Percentiles rank a stretch among this genome's conserved stretches.
phyloP scores from a whole-genome alignment of 2,888 invertebrate genomes.

The Taphrorychus bicolor region DNA sequence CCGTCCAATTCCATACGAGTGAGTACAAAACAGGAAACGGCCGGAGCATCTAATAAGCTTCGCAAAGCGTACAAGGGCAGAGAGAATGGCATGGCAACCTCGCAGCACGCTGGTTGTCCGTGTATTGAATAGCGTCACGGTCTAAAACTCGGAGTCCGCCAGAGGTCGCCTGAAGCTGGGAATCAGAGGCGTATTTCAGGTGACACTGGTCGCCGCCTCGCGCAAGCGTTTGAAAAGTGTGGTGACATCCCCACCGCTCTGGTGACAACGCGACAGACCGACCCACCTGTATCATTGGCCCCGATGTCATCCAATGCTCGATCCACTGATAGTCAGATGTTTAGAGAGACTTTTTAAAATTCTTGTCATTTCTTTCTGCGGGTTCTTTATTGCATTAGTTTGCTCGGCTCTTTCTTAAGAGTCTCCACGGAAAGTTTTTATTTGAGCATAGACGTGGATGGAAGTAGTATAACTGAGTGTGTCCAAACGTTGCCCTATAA shows the following conservation, averaged over 20 bases:
- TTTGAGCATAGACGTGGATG: neutral
- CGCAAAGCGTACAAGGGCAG: no score
- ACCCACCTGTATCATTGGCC: conserved; percentile 60
- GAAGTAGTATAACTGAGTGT: no score
- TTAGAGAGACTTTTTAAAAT: conserved; percentile 36
- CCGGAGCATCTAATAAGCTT: no score
- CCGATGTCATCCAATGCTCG: conserved; percentile 57
- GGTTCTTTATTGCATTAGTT: neutral
- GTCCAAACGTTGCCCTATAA: no score
- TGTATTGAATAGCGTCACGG: conserved; percentile 29
- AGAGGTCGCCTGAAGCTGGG: conserved; percentile 57
- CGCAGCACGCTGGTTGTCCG: conserved; percentile 18
- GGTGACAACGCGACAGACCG: conserved; percentile 60
- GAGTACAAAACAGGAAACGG: no score
- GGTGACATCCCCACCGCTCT: conserved; percentile 57
- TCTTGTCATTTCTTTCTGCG: conserved; percentile 39
- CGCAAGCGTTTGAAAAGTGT: conserved; percentile 52
- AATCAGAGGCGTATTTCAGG: conserved; percentile 59
- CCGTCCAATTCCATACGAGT: no score
- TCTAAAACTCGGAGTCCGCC: conserved; percentile 35
- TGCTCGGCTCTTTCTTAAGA: neutral
- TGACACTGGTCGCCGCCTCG: conserved; percentile 58
- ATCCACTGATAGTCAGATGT: conserved; percentile 32
- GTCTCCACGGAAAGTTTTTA: neutral
- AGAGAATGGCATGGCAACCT: conserved; percentile 12